Evolutionary conservation across 2,113 vertebrate species (phyloP).

Genomic region (Pterocles orientalis): DNA sequence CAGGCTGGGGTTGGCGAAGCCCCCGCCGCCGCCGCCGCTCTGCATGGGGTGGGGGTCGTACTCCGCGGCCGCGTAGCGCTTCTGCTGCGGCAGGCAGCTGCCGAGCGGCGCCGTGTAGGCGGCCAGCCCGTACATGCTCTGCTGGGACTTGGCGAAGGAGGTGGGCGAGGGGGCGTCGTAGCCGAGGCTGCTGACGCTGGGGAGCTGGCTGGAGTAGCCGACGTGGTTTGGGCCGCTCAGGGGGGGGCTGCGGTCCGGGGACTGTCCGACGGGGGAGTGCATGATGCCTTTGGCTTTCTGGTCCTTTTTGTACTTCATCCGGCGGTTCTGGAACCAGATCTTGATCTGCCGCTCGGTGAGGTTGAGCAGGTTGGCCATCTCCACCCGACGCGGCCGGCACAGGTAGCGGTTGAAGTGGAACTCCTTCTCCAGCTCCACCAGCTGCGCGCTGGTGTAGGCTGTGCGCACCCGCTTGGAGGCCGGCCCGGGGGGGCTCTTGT

Average conservation of each 20-base stretch:
- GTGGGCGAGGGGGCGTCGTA: conserved; percentile 97
- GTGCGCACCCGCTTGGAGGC: conserved; percentile 97
- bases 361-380: conserved; percentile 98
- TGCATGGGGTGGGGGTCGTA: conserved; percentile 97
- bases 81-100: conserved; percentile 97
- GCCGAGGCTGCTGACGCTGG: conserved; percentile 86
- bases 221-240: conserved; percentile 90
- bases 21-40: conserved; percentile 88
- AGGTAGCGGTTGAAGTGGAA: conserved; percentile 99
- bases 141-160: conserved; percentile 95
- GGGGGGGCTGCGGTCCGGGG: conserved; percentile 94
- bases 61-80: conserved; percentile 93
- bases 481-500: conserved; percentile 95
- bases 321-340: conserved; percentile 99
- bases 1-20: conserved; percentile 93
- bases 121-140: conserved; percentile 98
- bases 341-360: conserved; percentile 99
- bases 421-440: conserved; percentile 98
- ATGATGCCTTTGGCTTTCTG: conserved; percentile 99
- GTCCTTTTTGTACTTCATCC: conserved; percentile 99
- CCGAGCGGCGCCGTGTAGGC: conserved; percentile 97
- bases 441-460: conserved; percentile 95
- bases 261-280: conserved; percentile 96
- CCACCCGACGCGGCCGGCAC: conserved; percentile 94
- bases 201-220: conserved; percentile 93